phyloP scores from a whole-genome alignment of 2,888 invertebrate genomes.

The Caenorhabditis sulstoni region DNA sequence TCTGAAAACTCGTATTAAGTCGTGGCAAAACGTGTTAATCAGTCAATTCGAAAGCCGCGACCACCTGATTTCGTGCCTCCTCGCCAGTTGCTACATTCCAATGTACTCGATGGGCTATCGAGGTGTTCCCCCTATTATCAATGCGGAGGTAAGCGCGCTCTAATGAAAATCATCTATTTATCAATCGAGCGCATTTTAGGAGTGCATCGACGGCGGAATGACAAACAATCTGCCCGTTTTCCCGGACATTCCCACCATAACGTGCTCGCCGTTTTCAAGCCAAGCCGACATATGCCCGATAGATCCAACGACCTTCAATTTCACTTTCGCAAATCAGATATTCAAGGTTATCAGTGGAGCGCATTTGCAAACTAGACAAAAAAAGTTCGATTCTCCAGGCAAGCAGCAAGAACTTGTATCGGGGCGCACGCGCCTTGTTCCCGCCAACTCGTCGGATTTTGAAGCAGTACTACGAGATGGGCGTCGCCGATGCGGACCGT shows the following conservation, averaged over 20 bases:
- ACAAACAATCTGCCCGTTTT: constrained; percentile 94
- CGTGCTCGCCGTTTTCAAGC: constrained; percentile 94
- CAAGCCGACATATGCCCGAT: constrained; percentile 75
- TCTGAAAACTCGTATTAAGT: constrained; percentile 52
- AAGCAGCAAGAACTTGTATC: constrained; percentile 80
- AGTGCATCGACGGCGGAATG: constrained; percentile 95
- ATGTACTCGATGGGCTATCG: constrained; percentile 89
- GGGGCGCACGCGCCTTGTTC: constrained; percentile 81
- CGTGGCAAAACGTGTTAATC: constrained; percentile 70
- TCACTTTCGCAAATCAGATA: constrained; percentile 72
- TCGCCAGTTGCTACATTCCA: constrained; percentile 90
- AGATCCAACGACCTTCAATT: constrained; percentile 66
- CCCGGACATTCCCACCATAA: constrained; percentile 91
- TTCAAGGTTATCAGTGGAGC: constrained; percentile 72
- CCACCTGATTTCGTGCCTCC: constrained; percentile 79
- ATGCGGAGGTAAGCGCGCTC: constrained; percentile 81
- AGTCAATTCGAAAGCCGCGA: constrained; percentile 67
- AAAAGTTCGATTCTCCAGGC: constrained; percentile 76
- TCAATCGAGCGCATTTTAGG: constrained; percentile 75
- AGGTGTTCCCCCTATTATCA: constrained; percentile 87
- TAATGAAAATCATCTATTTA: not conserved
- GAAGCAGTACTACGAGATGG: constrained; percentile 80
- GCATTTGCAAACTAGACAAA: constrained; percentile 7
- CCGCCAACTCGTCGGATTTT: constrained; percentile 80
- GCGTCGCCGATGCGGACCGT: constrained; percentile 80